Conservation (phyloP, 2,797 vertebrate species). For the Sebastes paucispinis region DNA sequence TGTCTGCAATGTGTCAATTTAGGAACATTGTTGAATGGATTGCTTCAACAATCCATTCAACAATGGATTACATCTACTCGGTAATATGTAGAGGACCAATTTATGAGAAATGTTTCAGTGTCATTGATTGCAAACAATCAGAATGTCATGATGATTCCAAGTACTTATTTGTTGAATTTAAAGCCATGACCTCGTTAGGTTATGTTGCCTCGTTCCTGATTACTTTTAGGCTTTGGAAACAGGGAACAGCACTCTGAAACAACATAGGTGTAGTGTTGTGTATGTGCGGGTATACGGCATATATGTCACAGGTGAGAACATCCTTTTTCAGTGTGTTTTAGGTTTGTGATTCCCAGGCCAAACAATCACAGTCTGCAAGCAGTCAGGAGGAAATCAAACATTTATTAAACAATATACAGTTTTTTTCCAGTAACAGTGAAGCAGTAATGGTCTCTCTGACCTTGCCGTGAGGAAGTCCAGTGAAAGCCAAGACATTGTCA, state of each 20-base stretch:
- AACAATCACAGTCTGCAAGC: neutral
- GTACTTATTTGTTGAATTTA: conserved; percentile 12
- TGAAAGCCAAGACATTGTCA: conserved; percentile 23
- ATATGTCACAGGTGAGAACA: neutral
- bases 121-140: conserved; percentile 25
- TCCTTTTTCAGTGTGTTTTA: neutral
- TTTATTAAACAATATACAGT: neutral
- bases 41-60: neutral
- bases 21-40: conserved; percentile 28
- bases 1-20: conserved; percentile 42
- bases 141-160: neutral
- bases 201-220: neutral
- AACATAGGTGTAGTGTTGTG: neutral
- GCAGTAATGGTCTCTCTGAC: neutral
- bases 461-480: neutral
- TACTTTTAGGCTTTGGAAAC: neutral
- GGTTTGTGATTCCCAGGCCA: neutral
- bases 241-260: neutral
- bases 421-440: no score
- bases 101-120: conserved; percentile 22
- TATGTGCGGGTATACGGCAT: neutral
- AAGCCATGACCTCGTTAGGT: conserved; percentile 14
- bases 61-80: neutral
- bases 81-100: conserved; percentile 41
- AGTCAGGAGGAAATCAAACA: neutral